Conservation (phyloP, 2,888 invertebrate species). For the Drosophila cracens region DNA sequence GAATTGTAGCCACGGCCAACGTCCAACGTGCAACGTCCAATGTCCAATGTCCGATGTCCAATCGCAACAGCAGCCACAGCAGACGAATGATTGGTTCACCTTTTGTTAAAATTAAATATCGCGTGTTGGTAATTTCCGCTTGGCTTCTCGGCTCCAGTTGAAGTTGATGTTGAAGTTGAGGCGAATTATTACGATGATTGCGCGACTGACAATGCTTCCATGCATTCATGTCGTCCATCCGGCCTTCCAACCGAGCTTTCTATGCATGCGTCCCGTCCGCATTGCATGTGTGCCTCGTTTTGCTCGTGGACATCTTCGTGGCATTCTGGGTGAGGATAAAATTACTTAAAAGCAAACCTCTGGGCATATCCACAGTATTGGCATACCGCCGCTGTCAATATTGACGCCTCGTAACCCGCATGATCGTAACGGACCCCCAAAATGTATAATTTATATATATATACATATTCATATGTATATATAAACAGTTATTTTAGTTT, state of each 20-base stretch:
- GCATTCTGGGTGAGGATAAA: slow-evolving; percentile 79
- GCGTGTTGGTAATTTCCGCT: slow-evolving; percentile 83
- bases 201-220: slow-evolving; percentile 79
- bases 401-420: slow-evolving; percentile 73
- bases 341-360: slow-evolving; percentile 72
- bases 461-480: too few relatives aligned
- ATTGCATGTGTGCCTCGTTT: slow-evolving; percentile 64
- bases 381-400: slow-evolving; percentile 76
- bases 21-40: neutral
- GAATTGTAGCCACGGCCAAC: slow-evolving; percentile 24
- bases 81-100: slow-evolving; percentile 76
- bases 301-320: slow-evolving; percentile 74
- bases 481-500: neutral
- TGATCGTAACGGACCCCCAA: slow-evolving; percentile 58
- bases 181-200: slow-evolving; percentile 80
- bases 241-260: slow-evolving; percentile 51
- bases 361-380: slow-evolving; percentile 72
- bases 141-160: slow-evolving; percentile 65
- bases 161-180: slow-evolving; percentile 57
- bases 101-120: slow-evolving; percentile 83
- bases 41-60: slow-evolving; percentile 6
- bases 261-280: slow-evolving; percentile 50
- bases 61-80: slow-evolving; percentile 36
- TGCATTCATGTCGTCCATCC: slow-evolving; percentile 75
- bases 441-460: slow-evolving; percentile 9